Evolutionary conservation across 2,888 invertebrate genomes (phyloP), one percentile per base, ranked within the genome.

Genomic region (Pyralis farinalis): DNA sequence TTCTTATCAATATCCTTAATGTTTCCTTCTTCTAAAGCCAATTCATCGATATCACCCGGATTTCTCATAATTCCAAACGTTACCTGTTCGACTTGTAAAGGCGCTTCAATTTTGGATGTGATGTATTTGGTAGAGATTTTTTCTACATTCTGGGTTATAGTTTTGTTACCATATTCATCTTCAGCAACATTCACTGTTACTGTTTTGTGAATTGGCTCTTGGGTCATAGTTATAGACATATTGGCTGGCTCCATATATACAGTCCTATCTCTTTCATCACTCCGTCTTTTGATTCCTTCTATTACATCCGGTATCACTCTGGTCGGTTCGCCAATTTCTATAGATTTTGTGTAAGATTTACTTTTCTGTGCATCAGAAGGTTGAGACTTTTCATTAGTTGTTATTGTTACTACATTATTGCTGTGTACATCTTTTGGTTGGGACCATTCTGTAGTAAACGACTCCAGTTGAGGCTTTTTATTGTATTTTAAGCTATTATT

Each of bases 141-240:
- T 56, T 90, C 88, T 29, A 90, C 74, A 36, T 87, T 89, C 53
- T 89, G 89, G 31, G 84, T 88, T 6, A 89, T 85, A 0, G 89
- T 73, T 72, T 87, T 88, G 38, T 90, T 90, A 0, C 90, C 90
- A 42, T 71, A 85, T 56, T 83, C 87, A 41, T 90, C 90, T 70
- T 90, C 89, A 3, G 80, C 71, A 1, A 89, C 87, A 47, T 88
- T 90, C 0, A 90, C 89, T 11, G 87, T 87, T 1, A 90, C 89
- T 1, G 79, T 83, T 65, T 90, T 90, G 55, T 90, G 88, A 41
- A 81, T 68, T 6, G 89, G 90, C 41, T 88, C 87, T 55, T 89
- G 86, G 7, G 81, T 83, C 86, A 87, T 86, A 3, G 84, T 86
- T 22, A 87, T 54, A 7, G 83, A 83, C 47, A 84, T 77, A 42